Percentiles rank a stretch among this genome's conserved stretches.
Conservation (phyloP, 2,113 vertebrate genomes). For the Hassar affinis region DNA sequence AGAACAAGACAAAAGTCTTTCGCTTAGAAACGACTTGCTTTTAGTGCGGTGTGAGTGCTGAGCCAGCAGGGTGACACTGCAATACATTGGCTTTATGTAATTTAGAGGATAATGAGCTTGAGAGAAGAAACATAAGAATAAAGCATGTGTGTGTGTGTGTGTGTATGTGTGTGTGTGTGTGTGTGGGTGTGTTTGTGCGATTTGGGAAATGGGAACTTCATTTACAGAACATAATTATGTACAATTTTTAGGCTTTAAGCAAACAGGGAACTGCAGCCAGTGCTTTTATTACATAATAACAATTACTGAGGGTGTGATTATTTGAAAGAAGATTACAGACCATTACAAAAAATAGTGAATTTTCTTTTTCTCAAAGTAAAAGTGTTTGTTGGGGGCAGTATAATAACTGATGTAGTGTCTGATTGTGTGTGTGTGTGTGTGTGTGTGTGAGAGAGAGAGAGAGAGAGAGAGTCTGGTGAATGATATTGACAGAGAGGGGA, state of each 20-base stretch:
- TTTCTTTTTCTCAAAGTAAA: background rate
- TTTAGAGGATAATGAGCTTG: conserved; percentile 17
- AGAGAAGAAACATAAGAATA: background rate
- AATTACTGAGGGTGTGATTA: background rate
- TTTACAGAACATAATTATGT: conserved; percentile 2
- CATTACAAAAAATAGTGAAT: background rate
- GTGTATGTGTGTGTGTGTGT: background rate
- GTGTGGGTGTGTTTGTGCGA: background rate
- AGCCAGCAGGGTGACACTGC: background rate
- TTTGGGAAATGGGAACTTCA: conserved; percentile 5
- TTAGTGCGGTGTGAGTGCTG: background rate
- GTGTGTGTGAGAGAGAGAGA: background rate
- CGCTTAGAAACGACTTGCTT: background rate
- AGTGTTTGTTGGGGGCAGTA: background rate
- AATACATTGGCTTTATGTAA: conserved; percentile 9
- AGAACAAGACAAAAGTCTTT: background rate
- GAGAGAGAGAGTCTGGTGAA: background rate
- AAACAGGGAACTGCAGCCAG: background rate
- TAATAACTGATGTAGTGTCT: conserved; percentile 29
- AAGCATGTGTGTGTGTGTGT: background rate
- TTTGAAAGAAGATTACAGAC: background rate
- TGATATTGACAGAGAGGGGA: background rate
- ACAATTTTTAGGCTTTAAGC: background rate
- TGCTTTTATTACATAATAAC: background rate
- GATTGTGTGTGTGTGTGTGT: too few species aligned